These are phyloP conservation scores for Zygogramma bicolorata DNA, from an alignment of 2,888 invertebrate genomes.

Conservation along the genomic window DNA sequence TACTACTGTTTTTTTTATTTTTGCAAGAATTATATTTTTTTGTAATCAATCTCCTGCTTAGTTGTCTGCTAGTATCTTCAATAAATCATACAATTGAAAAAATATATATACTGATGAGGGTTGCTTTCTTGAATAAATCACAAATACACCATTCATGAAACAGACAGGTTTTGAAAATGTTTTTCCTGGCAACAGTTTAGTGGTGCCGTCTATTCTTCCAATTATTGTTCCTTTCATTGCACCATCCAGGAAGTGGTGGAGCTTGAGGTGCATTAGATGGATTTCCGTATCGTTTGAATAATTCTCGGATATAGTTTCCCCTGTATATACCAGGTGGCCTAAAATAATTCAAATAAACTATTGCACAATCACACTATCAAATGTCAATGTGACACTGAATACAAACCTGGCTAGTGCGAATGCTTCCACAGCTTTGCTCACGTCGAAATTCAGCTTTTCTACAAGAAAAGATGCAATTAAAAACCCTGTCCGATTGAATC, in stretches of 20 bases:
- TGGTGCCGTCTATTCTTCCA: neutral
- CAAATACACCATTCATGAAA: too few relatives aligned
- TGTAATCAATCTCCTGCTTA: too few relatives aligned
- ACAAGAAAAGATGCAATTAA: constrained; percentile 92
- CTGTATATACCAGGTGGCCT: constrained; percentile 98
- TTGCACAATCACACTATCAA: neutral
- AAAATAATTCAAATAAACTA: constrained; percentile 41
- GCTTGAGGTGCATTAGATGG: constrained; percentile 77
- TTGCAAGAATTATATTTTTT: too few relatives aligned
- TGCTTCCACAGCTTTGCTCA: constrained; percentile 83
- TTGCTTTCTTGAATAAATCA: too few relatives aligned
- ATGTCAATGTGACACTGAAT: neutral
- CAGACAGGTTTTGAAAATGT: too few relatives aligned
- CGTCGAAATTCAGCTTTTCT: constrained; percentile 83
- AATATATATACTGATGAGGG: too few relatives aligned
- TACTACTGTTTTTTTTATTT: too few relatives aligned
- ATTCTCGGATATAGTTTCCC: constrained; percentile 90
- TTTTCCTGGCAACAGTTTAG: too few relatives aligned
- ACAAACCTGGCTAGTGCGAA: constrained; percentile 78
- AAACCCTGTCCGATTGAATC: constrained; percentile 98
- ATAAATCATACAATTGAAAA: too few relatives aligned
- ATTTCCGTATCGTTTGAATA: constrained; percentile 85
- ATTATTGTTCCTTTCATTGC: neutral
- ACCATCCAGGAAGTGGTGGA: constrained; percentile 87
- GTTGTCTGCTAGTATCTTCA: too few relatives aligned